Percentiles rank a stretch among this genome's conserved stretches.
Evolutionary conservation across 92 coral and sea anemone species (phyloP).

Genomic region (Siderastrea siderea): DNA sequence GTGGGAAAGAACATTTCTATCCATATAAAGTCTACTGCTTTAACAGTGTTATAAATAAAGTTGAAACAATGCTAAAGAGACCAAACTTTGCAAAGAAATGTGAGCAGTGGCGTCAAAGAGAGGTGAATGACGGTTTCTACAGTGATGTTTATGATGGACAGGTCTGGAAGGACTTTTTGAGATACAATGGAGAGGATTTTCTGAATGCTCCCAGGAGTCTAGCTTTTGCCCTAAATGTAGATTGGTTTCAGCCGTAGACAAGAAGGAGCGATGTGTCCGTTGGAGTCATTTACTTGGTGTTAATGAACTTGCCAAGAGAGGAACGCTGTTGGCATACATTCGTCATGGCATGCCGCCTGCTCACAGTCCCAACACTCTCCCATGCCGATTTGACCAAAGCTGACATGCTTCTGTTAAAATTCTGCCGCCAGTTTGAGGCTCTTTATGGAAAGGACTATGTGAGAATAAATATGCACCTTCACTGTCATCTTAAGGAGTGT

Average conservation of each 20-base stretch:
- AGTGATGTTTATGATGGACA: conserved; percentile 63
- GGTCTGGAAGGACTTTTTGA: conserved; percentile 57
- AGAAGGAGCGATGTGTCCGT: conserved; percentile 51
- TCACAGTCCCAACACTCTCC: conserved; percentile 27
- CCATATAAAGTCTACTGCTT: conserved; percentile 50
- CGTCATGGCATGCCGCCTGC: conserved; percentile 52
- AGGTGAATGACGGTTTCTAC: conserved; percentile 17
- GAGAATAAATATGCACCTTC: conserved; percentile 49
- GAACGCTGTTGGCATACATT: conserved; percentile 66
- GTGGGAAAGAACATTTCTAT: conserved; percentile 45
- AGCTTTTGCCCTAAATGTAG: conserved; percentile 61
- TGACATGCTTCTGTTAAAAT: conserved; percentile 35
- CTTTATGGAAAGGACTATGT: conserved; percentile 34
- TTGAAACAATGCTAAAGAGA: conserved; percentile 54
- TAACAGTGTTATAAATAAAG: conserved; percentile 38
- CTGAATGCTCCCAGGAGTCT: conserved; percentile 39
- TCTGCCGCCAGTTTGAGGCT: conserved; percentile 15
- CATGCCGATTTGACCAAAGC: conserved; percentile 33
- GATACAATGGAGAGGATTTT: conserved; percentile 44
- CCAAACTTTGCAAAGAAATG: conserved; percentile 53
- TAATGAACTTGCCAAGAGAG: conserved; percentile 57
- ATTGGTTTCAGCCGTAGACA: conserved; percentile 66
- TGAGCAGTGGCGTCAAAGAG: conserved; percentile 49
- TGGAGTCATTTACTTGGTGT: conserved; percentile 63
- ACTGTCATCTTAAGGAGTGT: conserved; percentile 59